Evolutionary conservation across 1,140 invertebrate genomes (phyloP), one percentile per base, ranked within the genome.

Genomic region (Steinernema khuongi): DNA sequence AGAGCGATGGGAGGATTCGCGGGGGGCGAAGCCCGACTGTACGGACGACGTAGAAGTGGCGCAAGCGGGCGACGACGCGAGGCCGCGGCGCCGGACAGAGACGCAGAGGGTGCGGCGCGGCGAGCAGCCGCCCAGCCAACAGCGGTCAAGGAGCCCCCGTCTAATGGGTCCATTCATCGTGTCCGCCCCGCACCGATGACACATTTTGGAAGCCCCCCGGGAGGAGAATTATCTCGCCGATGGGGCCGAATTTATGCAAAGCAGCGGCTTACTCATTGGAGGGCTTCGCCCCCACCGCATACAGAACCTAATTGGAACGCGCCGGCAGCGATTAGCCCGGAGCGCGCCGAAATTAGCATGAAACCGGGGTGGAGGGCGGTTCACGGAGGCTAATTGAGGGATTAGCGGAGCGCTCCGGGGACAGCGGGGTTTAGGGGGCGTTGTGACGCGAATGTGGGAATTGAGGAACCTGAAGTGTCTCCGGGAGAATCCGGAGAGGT

Each of bases 141-240:
- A 60, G 50, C 50, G 50, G 50, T 60, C 50, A 22, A 60, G 50
- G 50, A 60, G 50, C 50, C 50, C 50, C 11, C 14, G 14, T 60
- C 50, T 60, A 60, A 60, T 60, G 50, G 50, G 50, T 60, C 50
- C 50, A 60, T 60, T 60, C 50, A 60, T 60, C 50, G 50, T n/a
- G n/a, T 60, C 26, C 50, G 50, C 50, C 50, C 50, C 50, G 50
- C 50, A 60, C 50, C 50, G 50, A 60, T 60, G 50, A 60, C 50
- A 60, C 50, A 60, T 60, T 60, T 60, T 60, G 50, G 50, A 60
- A 60, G 50, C 50, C 50, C 50, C 50, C 50, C 14, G n/a, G n/a
- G n/a, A n/a, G 50, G 50, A 60, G 50, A 60, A 60, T 60, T 60
- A 60, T 60, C 50, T 60, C 50, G 14, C 14, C 19, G 50, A 60